Evolutionary conservation across 37 sponge, comb jelly and placozoan species (phyloP).

Genomic region (Chondrosia reniformis): DNA sequence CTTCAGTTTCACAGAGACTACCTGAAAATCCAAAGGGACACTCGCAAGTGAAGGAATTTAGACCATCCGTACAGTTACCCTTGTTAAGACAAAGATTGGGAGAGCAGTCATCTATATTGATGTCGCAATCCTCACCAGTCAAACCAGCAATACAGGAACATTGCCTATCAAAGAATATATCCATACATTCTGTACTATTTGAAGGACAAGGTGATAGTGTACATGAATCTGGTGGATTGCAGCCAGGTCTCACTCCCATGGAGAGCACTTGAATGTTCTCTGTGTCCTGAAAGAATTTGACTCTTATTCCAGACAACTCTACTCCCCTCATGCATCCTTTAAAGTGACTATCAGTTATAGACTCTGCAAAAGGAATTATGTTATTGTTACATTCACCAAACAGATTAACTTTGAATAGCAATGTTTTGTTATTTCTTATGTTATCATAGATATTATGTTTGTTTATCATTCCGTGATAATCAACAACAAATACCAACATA

Average conservation of each 20-base stretch:
- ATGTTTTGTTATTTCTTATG: no score
- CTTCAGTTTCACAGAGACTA: neutral
- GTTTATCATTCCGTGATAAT: no score
- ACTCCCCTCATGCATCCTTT: slow-evolving; percentile 19
- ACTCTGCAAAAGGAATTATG: neutral
- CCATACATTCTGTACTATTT: neutral
- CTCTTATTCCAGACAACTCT: neutral
- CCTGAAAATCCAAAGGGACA: neutral
- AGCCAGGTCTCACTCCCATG: neutral
- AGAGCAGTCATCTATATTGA: slow-evolving; percentile 4
- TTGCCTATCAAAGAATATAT: neutral
- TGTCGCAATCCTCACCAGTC: slow-evolving; percentile 6
- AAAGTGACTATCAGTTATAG: neutral
- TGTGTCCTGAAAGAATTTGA: neutral
- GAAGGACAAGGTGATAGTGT: neutral
- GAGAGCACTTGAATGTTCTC: neutral
- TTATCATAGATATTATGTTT: no score
- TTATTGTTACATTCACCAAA: no score
- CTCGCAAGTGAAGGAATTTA: neutral
- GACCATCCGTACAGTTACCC: neutral
- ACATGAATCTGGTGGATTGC: slow-evolving; percentile 7
- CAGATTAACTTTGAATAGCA: no score
- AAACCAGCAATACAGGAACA: neutral
- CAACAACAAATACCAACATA: no score
- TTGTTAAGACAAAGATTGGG: slow-evolving; percentile 5